phyloP scores from a whole-genome alignment of 2,113 vertebrate species.

The Gymnocephalus cernua region DNA sequence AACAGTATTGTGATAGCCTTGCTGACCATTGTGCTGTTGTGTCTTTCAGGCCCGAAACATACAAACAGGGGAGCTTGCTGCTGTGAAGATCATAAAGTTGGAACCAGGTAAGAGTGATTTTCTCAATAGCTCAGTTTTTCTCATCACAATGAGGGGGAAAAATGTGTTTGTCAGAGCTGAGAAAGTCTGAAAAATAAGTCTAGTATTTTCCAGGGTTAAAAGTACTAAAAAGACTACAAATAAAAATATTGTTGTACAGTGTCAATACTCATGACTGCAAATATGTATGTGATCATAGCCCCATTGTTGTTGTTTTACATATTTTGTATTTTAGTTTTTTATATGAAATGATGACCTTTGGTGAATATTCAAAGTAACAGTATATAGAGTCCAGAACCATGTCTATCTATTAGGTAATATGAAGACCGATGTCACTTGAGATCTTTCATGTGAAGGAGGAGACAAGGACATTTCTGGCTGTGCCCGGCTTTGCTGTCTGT shows the following conservation, averaged over 20 bases:
- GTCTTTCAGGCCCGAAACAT: conserved; percentile 94
- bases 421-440: neutral
- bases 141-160: neutral
- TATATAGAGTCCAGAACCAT: neutral
- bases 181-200: conserved; percentile 32
- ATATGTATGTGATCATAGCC: conserved; percentile 1
- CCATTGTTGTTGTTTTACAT: neutral
- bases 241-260: neutral
- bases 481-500: conserved; percentile 16
- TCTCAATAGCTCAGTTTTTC: conserved; percentile 17
- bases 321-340: neutral
- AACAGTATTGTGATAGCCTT: neutral
- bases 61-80: conserved; percentile 94
- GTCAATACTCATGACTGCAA: neutral
- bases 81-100: conserved; percentile 99
- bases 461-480: neutral
- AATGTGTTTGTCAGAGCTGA: conserved; percentile 4
- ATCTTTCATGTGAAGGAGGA: neutral
- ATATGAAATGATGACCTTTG: neutral
- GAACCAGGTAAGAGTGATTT: conserved; percentile 91
- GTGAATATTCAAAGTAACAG: neutral
- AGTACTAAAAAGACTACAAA: neutral
- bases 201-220: conserved; percentile 13
- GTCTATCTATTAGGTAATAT: neutral
- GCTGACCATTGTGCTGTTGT: conserved; percentile 18